Percentiles rank a stretch among this genome's conserved stretches.
phyloP scores from a whole-genome alignment of 1,140 invertebrate species.

The Calliphora vicina region DNA sequence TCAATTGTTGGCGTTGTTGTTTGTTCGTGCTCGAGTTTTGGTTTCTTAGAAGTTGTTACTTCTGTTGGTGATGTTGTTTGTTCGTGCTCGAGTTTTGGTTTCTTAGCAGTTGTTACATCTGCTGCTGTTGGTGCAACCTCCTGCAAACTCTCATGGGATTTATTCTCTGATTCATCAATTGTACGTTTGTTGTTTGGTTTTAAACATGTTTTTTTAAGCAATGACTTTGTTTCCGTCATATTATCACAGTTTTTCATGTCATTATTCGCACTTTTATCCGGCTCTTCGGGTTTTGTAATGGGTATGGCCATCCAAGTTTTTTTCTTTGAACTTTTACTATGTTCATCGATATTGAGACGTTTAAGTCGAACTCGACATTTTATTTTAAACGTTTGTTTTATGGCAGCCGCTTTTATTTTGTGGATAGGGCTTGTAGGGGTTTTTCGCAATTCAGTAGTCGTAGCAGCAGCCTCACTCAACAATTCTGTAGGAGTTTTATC shows the following conservation, averaged over 20 bases:
- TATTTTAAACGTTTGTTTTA: background rate
- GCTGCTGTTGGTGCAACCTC: background rate
- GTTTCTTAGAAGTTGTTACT: background rate
- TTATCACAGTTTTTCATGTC: background rate
- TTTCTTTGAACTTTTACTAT: background rate
- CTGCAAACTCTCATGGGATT: background rate
- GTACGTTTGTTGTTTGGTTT: background rate
- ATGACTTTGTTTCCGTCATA: background rate
- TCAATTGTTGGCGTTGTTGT: background rate
- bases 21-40: background rate
- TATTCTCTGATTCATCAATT: background rate
- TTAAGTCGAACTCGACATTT: background rate
- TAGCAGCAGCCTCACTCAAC: too few species aligned
- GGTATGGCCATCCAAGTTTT: constrained; percentile 4
- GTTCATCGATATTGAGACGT: background rate
- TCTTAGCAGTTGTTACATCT: background rate
- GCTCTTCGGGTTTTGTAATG: background rate
- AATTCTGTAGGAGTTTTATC: background rate
- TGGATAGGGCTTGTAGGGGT: background rate
- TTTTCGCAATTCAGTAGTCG: too few species aligned
- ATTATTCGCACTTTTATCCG: background rate
- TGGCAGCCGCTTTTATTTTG: background rate
- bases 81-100: background rate
- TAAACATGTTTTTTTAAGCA: background rate
- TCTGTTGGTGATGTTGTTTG: background rate